A percentile compares a stretch with the other conserved stretches of the same genome.
phyloP scores from a whole-genome alignment of 2,113 vertebrate species.

The Phrynosoma blainvillii region DNA sequence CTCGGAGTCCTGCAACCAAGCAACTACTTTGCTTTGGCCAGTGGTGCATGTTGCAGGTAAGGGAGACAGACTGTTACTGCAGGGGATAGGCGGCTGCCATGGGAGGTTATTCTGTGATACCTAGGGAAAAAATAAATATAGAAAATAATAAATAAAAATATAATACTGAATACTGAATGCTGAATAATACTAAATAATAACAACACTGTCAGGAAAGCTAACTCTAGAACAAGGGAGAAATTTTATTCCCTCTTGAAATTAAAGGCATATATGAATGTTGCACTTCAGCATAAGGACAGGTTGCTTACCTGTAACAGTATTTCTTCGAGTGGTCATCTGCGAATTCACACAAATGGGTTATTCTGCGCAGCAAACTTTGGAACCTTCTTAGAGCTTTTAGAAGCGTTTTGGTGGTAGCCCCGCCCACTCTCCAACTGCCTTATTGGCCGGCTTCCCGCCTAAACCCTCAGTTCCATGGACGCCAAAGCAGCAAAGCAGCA shows the following conservation, averaged over 20 bases:
- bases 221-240: background rate
- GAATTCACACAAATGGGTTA: too few relatives aligned
- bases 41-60: conserved; percentile 89
- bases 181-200: background rate
- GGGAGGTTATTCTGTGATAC: conserved; percentile 83
- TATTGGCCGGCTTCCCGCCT: too few relatives aligned
- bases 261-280: background rate
- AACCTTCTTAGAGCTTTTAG: too few relatives aligned
- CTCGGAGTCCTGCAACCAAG: conserved; percentile 96
- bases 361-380: too few relatives aligned
- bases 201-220: background rate
- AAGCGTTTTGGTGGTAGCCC: too few relatives aligned
- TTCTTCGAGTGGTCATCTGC: too few relatives aligned
- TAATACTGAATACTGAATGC: background rate
- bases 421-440: too few relatives aligned
- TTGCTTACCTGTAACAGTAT: too few relatives aligned
- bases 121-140: conserved; percentile 66
- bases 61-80: conserved; percentile 81
- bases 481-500: too few relatives aligned
- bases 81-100: conserved; percentile 81
- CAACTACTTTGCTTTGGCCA: conserved; percentile 95
- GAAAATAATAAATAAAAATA: background rate
- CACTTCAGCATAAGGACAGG: background rate
- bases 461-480: too few relatives aligned
- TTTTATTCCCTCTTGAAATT: background rate